Percentiles rank a stretch among this genome's conserved stretches.
These are phyloP conservation scores for Gnathochromis pfefferi DNA, from an alignment of 2,113 vertebrate genomes.

Conservation along the genomic window DNA sequence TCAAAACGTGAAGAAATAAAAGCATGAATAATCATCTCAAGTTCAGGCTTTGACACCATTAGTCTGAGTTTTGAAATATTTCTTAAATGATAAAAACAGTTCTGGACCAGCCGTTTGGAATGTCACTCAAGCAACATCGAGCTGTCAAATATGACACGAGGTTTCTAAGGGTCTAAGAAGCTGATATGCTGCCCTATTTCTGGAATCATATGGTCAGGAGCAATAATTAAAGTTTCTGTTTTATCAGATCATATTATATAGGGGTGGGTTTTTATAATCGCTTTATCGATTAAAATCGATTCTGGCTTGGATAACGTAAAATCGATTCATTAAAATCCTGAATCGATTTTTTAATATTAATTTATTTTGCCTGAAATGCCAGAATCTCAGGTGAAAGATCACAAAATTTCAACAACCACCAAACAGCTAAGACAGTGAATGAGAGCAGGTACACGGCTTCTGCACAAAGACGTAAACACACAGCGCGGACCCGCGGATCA, in stretches of 20 bases:
- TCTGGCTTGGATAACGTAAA: too few relatives aligned
- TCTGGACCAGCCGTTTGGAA: not conserved
- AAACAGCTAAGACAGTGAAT: too few relatives aligned
- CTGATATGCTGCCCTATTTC: not conserved
- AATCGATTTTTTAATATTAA: too few relatives aligned
- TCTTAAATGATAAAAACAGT: not conserved
- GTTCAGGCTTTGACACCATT: not conserved
- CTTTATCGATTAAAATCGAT: too few relatives aligned
- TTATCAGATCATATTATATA: not conserved
- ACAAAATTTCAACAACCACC: too few relatives aligned
- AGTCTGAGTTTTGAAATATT: not conserved
- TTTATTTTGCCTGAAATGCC: too few relatives aligned
- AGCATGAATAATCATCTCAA: not conserved
- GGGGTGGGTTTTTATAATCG: too few relatives aligned
- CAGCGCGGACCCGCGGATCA: too few relatives aligned
- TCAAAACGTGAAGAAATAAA: not conserved
- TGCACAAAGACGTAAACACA: too few relatives aligned
- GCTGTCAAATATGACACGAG: not conserved
- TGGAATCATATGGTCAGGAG: not conserved
- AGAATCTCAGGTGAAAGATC: too few relatives aligned
- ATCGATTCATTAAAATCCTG: too few relatives aligned
- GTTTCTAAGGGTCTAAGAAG: not conserved
- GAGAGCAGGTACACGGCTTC: too few relatives aligned
- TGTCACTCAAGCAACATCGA: rapidly evolving
- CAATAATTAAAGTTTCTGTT: not conserved